phyloP scores from a whole-genome alignment of 2,797 vertebrate genomes.

The Halcyon leucocephala region DNA sequence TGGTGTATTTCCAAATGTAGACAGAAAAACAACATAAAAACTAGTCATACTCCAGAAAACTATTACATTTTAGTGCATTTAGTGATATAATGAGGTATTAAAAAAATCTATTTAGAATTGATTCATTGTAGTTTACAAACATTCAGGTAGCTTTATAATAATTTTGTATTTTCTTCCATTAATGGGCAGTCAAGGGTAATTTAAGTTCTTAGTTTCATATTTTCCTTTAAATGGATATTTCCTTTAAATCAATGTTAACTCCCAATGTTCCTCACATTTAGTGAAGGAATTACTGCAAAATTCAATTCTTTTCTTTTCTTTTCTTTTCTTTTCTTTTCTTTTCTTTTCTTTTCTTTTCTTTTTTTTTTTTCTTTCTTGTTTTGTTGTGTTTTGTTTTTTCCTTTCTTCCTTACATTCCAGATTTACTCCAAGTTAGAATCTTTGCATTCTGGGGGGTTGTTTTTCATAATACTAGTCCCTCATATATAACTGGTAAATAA shows the following conservation, averaged over 20 bases:
- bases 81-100: not conserved
- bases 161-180: not conserved
- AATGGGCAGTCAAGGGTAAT: not conserved
- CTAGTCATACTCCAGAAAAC: not conserved
- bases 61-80: not conserved
- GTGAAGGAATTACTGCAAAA: not conserved
- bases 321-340: fast-evolving
- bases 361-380: too few relatives aligned
- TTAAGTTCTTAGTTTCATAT: not conserved
- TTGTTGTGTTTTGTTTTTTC: too few relatives aligned
- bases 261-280: not conserved
- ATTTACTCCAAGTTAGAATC: not conserved
- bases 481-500: not conserved
- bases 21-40: not conserved
- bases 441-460: not conserved
- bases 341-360: too few relatives aligned
- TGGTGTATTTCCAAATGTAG: not conserved
- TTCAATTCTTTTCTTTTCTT: too few relatives aligned
- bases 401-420: not conserved
- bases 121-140: not conserved
- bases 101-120: not conserved
- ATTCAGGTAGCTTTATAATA: not conserved
- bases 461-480: not conserved
- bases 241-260: not conserved
- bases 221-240: not conserved